Conservation (phyloP, 2,797 vertebrate species). For the Xiphorhynchus erythropygius region DNA sequence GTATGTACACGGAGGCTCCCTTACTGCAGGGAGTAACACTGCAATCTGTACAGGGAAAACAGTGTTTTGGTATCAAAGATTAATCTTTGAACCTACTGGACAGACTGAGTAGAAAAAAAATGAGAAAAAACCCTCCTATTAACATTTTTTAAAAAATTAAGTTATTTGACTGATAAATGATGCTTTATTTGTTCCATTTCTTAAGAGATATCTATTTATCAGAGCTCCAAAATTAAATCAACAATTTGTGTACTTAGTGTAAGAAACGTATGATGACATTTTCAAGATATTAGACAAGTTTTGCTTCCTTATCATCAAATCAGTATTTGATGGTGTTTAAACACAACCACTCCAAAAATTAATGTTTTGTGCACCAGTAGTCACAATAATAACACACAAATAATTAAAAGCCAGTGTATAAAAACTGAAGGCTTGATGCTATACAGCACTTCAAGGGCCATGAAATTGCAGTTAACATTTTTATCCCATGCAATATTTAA, state of each 20-base stretch:
- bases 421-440: neutral
- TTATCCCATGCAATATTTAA: neutral
- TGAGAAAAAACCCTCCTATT: rapidly evolving
- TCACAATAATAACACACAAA: neutral
- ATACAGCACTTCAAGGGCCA: neutral
- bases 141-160: neutral
- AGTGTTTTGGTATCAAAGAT: neutral
- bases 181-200: neutral
- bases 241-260: neutral
- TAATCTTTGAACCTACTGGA: neutral
- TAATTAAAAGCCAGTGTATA: neutral
- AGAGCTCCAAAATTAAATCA: neutral
- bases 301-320: neutral
- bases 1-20: neutral
- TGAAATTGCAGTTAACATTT: neutral
- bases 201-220: neutral
- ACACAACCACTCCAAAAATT: neutral
- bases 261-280: neutral
- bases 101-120: neutral
- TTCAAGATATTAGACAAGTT: neutral
- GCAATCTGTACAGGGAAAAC: neutral
- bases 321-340: neutral
- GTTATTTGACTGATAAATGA: neutral
- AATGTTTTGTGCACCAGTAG: neutral
- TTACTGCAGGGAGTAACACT: neutral